Base-by-base conservation (phyloP, 2,113 vertebrate genomes). In the Cyprinodon brontotheroides region DNA sequence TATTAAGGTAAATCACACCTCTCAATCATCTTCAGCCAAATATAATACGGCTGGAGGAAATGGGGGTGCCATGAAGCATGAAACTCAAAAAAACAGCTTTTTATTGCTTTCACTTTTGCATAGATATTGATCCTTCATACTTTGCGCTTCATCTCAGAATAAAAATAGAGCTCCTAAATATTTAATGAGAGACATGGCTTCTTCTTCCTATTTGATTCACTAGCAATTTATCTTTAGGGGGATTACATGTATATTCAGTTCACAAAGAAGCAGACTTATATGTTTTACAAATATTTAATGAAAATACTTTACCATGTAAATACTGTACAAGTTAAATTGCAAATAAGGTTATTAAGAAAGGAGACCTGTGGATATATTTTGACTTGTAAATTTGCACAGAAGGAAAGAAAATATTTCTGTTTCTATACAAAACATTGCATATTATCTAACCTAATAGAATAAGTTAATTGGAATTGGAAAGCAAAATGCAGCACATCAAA, bases 21-120 rank as follows among this genome's bases (percentile, higher is more conserved):
- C 61, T 81, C 75, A 85, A 79, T 85, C 47, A 77, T 65, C 72
- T 83, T 65, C 80, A 66, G 11, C 20, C 61, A 61, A 22, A 73
- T 40, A 75, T 61, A 66, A 82, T 75, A 67, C 38, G 60, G 37
- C 20, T 59, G 38, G 15, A n/a, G 69, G 7, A 61, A 45, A 62
- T 64, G 41, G 64, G 45, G 50, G 17, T 39, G 70, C 75, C 65
- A 68, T 83, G 15, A 66, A 72, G 53, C 45, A 4, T 41, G 61
- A 47, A 67, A n/a, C 38, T 61, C 70, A 71, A 41, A 38, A 29
- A 43, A 62, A 48, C 39, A 7, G n/a, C 41, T 57, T 61, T 68
- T 53, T 36, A 4, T 2, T 70, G 15, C 6, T 64, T 57, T 60
- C 63, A 53, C 14, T 1, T 37, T 50, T 65, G 53, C 61, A 70